Percentiles rank a stretch among this genome's conserved stretches.
Conservation (phyloP, 1,140 invertebrate species). For the Pomacea maculata region DNA sequence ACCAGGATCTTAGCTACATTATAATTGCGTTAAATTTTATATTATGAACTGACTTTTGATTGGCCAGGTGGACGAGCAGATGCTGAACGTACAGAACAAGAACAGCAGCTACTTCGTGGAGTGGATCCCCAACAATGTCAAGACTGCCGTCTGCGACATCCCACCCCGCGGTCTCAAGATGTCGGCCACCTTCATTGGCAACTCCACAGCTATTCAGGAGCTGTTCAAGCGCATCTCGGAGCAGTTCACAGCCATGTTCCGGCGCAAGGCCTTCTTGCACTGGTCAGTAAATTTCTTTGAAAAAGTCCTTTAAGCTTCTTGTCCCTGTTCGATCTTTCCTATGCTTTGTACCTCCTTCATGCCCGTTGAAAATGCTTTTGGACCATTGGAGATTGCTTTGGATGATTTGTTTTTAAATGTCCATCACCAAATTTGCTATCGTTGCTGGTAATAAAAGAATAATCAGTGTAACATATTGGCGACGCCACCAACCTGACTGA, state of each 20-base stretch:
- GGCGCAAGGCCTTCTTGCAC: conserved; percentile 78
- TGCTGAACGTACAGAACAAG: conserved; percentile 64
- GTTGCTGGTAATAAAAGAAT: too few relatives aligned
- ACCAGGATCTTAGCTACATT: too few relatives aligned
- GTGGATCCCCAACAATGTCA: conserved; percentile 93
- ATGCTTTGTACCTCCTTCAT: too few relatives aligned
- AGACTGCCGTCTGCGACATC: conserved; percentile 93
- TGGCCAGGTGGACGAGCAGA: conserved; percentile 53
- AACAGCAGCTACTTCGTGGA: conserved; percentile 85
- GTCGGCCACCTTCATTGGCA: conserved; percentile 83
- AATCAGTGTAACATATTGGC: too few relatives aligned
- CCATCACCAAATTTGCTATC: too few relatives aligned
- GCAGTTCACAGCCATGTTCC: conserved; percentile 72
- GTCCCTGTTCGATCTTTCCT: too few relatives aligned
- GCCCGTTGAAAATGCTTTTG: too few relatives aligned
- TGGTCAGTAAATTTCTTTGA: conserved; percentile 66
- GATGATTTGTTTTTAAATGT: too few relatives aligned
- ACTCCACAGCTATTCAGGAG: conserved; percentile 78
- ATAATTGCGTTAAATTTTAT: too few relatives aligned
- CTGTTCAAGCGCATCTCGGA: conserved; percentile 81
- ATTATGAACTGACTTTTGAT: neutral
- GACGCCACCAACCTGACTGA: too few relatives aligned
- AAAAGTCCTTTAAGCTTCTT: too few relatives aligned
- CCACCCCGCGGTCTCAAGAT: conserved; percentile 90
- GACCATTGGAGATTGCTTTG: too few relatives aligned